Conservation (phyloP, 2,113 vertebrate genomes). For the Cricetomys ansorgei region DNA sequence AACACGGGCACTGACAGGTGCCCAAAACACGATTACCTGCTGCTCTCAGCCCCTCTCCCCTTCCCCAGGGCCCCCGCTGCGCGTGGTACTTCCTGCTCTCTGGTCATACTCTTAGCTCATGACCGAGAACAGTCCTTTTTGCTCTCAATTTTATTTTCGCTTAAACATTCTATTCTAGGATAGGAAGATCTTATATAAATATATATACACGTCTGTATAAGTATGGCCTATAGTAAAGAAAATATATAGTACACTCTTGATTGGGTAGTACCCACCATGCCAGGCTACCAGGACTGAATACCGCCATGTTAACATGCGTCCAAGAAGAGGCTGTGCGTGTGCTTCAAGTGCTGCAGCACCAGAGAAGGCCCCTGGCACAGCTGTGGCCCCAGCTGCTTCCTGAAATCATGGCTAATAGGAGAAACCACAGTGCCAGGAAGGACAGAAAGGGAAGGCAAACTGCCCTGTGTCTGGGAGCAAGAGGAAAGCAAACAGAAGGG, state of each 20-base stretch:
- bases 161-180: slow-evolving; percentile 38
- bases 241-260: slow-evolving; percentile 80
- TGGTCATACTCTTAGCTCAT: slow-evolving; percentile 60
- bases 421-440: slow-evolving; percentile 33
- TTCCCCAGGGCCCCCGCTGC: not conserved
- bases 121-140: not conserved
- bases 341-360: slow-evolving; percentile 59
- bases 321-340: slow-evolving; percentile 52
- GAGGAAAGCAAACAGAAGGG: not conserved
- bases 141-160: slow-evolving; percentile 41
- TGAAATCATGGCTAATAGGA: slow-evolving; percentile 59
- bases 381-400: slow-evolving; percentile 51
- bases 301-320: not conserved
- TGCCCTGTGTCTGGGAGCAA: slow-evolving; percentile 1
- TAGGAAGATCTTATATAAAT: slow-evolving; percentile 80
- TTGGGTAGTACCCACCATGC: slow-evolving; percentile 70
- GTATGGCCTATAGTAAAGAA: slow-evolving; percentile 81
- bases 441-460: slow-evolving; percentile 22
- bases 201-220: slow-evolving; percentile 80
- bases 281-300: slow-evolving; percentile 33
- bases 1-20: slow-evolving; percentile 75
- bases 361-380: slow-evolving; percentile 51
- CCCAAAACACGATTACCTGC: not conserved
- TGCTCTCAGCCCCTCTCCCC: not conserved
- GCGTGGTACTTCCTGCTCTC: slow-evolving; percentile 33